These are phyloP conservation scores for Podabrus alpinus DNA, from an alignment of 2,888 invertebrate genomes.

Conservation along the genomic window DNA sequence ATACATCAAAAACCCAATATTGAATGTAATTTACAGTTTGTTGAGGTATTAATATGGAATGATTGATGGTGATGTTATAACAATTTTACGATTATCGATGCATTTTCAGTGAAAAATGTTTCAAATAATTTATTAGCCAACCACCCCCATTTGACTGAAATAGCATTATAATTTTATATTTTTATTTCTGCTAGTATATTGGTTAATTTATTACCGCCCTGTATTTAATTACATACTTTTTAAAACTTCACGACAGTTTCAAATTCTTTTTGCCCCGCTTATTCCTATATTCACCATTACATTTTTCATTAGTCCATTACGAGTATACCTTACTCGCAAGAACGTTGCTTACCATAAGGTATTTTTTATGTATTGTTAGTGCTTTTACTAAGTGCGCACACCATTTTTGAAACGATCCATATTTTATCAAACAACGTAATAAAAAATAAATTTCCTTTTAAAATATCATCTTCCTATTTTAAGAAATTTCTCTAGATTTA, in stretches of 20 bases:
- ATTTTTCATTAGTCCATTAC: background rate
- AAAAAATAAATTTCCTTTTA: background rate
- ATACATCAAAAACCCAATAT: background rate
- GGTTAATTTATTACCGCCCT: too few species aligned
- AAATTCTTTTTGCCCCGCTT: background rate
- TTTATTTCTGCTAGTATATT: too few species aligned
- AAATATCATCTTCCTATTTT: background rate
- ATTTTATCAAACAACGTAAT: background rate
- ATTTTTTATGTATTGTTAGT: background rate
- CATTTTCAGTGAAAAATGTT: background rate
- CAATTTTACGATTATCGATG: background rate
- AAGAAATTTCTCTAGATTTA: background rate
- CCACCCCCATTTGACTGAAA: background rate
- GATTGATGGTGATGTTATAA: background rate
- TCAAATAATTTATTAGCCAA: background rate
- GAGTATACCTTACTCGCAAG: background rate
- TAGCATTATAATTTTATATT: background rate
- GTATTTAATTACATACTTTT: background rate
- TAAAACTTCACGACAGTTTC: background rate
- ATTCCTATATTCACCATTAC: background rate
- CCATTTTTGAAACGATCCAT: background rate
- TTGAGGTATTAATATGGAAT: background rate
- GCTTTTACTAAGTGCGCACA: background rate
- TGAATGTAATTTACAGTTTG: background rate
- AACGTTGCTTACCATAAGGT: background rate